These are phyloP conservation scores for Lasioglossum villosulum DNA, from an alignment of 2,888 invertebrate species.

Conservation along the genomic window DNA sequence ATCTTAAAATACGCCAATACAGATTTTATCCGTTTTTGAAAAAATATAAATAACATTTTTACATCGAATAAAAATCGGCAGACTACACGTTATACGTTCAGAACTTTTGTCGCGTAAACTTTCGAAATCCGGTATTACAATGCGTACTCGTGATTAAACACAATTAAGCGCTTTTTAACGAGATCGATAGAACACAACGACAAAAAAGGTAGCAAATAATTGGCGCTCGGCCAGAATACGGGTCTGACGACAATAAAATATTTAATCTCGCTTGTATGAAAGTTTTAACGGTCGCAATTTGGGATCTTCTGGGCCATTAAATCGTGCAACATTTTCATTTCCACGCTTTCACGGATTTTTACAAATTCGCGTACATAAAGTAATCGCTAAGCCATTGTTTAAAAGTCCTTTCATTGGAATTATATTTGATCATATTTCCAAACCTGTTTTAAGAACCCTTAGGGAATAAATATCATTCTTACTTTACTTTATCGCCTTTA, in stretches of 20 bases:
- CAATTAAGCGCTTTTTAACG: background rate
- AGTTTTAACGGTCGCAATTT: conserved; percentile 1
- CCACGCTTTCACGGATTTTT: background rate
- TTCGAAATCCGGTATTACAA: background rate
- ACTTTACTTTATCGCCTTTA: background rate
- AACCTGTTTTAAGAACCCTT: background rate
- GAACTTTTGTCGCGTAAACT: background rate
- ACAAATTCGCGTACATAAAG: background rate
- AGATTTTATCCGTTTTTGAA: background rate
- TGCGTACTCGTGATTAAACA: background rate
- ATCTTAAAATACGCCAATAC: background rate
- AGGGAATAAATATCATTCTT: background rate
- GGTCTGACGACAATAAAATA: background rate
- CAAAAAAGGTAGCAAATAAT: background rate
- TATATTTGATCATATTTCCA: background rate
- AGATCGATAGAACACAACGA: background rate
- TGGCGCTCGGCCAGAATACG: background rate
- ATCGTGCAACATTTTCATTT: background rate
- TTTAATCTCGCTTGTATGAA: background rate
- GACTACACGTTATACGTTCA: background rate
- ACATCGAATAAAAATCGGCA: background rate
- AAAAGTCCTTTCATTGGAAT: background rate
- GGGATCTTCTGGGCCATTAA: background rate
- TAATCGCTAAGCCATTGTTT: background rate
- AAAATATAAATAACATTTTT: background rate